A percentile compares a stretch with the other conserved stretches of the same genome.
These are phyloP conservation scores for Hyla sarda DNA, from an alignment of 2,113 vertebrate genomes.

Conservation along the genomic window DNA sequence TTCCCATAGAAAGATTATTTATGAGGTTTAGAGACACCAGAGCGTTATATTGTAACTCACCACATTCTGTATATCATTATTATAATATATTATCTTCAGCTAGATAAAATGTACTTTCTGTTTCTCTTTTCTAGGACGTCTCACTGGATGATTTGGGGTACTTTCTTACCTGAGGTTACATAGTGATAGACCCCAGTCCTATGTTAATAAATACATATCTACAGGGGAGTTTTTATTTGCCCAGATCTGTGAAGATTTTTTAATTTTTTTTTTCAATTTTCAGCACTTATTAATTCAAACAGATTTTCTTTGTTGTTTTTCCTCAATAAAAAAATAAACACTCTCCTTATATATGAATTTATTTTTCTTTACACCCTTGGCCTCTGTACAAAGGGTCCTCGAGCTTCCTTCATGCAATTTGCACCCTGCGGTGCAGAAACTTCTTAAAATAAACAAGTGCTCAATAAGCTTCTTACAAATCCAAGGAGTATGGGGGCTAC, in stretches of 20 bases:
- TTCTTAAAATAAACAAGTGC: constrained; percentile 23
- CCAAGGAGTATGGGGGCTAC: neutral
- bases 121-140: no score
- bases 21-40: no score
- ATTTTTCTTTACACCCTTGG: constrained; percentile 3
- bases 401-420: neutral
- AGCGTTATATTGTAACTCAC: no score
- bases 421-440: neutral
- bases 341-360: constrained; percentile 2
- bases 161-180: neutral
- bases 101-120: no score
- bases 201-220: neutral
- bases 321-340: constrained; percentile 15
- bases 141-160: neutral
- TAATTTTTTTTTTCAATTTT: neutral
- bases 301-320: constrained; percentile 7
- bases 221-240: neutral
- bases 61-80: no score
- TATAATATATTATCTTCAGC: no score
- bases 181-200: neutral
- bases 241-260: neutral
- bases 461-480: neutral
- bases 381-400: constrained; percentile 6
- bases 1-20: no score
- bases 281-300: neutral